Evolutionary conservation across 2,888 invertebrate genomes (phyloP).

Genomic region (Lepas anatifera): DNA sequence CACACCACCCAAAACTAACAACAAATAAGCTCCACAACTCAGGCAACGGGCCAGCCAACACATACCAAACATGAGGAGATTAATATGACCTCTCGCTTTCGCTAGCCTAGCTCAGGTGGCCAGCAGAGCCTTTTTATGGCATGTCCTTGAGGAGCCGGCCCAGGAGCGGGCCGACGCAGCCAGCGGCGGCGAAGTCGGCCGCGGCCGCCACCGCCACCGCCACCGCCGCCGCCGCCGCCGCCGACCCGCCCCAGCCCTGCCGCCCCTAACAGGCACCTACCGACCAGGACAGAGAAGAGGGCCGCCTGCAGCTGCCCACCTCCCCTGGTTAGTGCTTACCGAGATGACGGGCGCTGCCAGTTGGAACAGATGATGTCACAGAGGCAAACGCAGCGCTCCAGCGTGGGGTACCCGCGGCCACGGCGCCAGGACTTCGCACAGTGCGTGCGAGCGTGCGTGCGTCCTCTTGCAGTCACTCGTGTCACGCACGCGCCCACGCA

Average conservation of each 20-base stretch:
- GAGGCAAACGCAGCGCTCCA: too few relatives aligned
- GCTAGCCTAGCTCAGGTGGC: neutral
- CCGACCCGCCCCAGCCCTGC: too few relatives aligned
- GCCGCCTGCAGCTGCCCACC: neutral
- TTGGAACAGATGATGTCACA: too few relatives aligned
- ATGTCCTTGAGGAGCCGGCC: neutral
- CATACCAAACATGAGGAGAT: neutral
- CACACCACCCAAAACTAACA: conserved; percentile 2
- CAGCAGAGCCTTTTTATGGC: conserved; percentile 6
- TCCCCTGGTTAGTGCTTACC: neutral
- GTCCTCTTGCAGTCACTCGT: neutral
- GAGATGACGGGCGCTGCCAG: neutral
- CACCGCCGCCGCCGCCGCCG: neutral
- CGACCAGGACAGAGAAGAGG: neutral
- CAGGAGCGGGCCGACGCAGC: neutral
- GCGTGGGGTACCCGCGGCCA: too few relatives aligned
- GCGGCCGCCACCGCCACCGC: neutral
- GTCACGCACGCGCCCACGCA: neutral
- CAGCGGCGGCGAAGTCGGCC: neutral
- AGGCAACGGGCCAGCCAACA: neutral
- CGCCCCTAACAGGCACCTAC: too few relatives aligned
- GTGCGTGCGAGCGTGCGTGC: too few relatives aligned
- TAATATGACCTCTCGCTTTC: neutral
- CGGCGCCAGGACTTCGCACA: too few relatives aligned
- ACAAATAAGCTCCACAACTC: conserved; percentile 11